Evolutionary conservation across 2,888 invertebrate species (phyloP).

Genomic region (Lasioglossum lativentre): DNA sequence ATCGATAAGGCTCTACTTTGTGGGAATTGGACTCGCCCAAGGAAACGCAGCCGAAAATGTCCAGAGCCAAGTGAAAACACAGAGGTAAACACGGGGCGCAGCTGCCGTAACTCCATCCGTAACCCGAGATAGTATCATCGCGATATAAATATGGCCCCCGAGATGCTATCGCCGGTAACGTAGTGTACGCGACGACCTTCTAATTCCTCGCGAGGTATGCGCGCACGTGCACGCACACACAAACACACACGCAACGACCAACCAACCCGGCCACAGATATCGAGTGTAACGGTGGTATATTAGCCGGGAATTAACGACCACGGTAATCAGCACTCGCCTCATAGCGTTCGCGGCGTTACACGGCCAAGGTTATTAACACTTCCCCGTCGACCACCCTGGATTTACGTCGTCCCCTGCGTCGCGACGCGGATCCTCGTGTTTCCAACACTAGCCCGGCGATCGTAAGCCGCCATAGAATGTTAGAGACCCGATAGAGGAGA

Average conservation of each 20-base stretch:
- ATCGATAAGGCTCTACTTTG: neutral
- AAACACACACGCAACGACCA: neutral
- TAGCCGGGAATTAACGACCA: slow-evolving; percentile 73
- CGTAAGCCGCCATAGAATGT: neutral
- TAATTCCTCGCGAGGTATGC: slow-evolving; percentile 68
- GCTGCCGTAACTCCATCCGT: slow-evolving; percentile 67
- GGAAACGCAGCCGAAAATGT: slow-evolving; percentile 3
- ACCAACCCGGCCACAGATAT: slow-evolving; percentile 52
- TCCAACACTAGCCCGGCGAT: slow-evolving; percentile 29
- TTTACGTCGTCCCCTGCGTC: slow-evolving; percentile 64
- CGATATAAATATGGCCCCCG: slow-evolving; percentile 67
- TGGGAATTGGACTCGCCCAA: neutral
- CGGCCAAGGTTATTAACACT: slow-evolving; percentile 73
- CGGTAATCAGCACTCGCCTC: slow-evolving; percentile 75
- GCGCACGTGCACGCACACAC: slow-evolving; percentile 49
- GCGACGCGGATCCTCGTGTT: slow-evolving; percentile 39
- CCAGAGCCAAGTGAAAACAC: neutral
- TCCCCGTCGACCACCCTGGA: slow-evolving; percentile 65
- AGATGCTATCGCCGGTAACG: slow-evolving; percentile 70
- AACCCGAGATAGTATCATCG: slow-evolving; percentile 73
- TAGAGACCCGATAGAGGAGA: too few relatives aligned
- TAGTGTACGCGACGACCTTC: slow-evolving; percentile 74
- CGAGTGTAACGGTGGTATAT: slow-evolving; percentile 72
- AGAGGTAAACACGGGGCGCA: slow-evolving; percentile 37
- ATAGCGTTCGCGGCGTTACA: slow-evolving; percentile 72